Evolutionary conservation across 2,888 invertebrate species (phyloP).

Genomic region (Carcina quercana): DNA sequence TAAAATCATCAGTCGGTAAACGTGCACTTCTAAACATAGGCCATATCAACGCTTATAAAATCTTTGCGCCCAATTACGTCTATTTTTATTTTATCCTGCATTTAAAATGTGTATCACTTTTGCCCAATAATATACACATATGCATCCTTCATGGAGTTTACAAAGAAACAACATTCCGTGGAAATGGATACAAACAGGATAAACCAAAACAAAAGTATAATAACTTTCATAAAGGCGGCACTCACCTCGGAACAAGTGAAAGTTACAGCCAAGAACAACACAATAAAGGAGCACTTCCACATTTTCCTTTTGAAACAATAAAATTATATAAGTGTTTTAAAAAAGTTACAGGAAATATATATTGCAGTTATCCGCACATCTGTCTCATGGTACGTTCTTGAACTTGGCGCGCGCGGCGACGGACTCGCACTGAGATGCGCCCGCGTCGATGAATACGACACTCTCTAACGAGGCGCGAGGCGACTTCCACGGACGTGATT

Average conservation of each 20-base stretch:
- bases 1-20: no score
- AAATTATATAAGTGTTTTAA: conserved; percentile 27
- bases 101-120: no score
- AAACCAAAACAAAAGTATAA: no score
- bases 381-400: conserved; percentile 43
- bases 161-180: no score
- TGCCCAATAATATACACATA: no score
- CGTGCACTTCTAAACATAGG: no score
- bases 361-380: conserved; percentile 44
- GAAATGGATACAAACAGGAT: no score
- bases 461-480: no score
- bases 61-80: no score
- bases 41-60: no score
- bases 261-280: neutral
- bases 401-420: conserved; percentile 51
- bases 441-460: conserved; percentile 16
- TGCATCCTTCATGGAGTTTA: no score
- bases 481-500: conserved; percentile 46
- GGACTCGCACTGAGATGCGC: conserved; percentile 54
- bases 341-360: conserved; percentile 23
- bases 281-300: conserved; percentile 46
- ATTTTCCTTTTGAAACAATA: conserved; percentile 34
- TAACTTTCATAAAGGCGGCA: conserved; percentile 3
- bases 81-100: no score
- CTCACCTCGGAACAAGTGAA: neutral